These are phyloP conservation scores for Hydractinia echinata DNA, from an alignment of 30 jellyfish, hydroid and myxozoan genomes.

Conservation along the genomic window DNA sequence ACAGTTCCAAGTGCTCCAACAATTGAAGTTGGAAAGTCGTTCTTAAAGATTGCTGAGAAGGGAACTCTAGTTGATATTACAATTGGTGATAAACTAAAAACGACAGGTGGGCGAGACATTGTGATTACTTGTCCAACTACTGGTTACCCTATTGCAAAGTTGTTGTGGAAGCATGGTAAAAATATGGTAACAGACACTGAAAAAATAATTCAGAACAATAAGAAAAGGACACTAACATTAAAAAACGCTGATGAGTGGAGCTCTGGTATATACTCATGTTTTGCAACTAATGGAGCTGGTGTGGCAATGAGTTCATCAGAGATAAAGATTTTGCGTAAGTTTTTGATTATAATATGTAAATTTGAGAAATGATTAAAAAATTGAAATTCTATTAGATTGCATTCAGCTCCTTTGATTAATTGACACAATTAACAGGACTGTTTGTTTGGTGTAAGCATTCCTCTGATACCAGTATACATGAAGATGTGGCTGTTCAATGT, in stretches of 20 bases:
- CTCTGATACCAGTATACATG: background rate
- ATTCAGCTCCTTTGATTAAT: background rate
- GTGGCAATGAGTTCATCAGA: slow-evolving; percentile 61
- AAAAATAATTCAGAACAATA: slow-evolving; percentile 28
- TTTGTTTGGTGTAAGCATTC: background rate
- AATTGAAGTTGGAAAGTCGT: slow-evolving; percentile 31
- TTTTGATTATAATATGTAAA: too few relatives aligned
- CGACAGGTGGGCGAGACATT: slow-evolving; percentile 74
- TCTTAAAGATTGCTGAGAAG: slow-evolving; percentile 46
- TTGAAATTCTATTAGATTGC: background rate
- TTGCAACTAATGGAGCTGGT: slow-evolving; percentile 82
- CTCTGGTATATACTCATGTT: slow-evolving; percentile 70
- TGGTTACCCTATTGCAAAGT: slow-evolving; percentile 71
- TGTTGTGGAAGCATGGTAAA: slow-evolving; percentile 59
- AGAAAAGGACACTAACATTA: slow-evolving; percentile 38
- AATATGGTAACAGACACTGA: slow-evolving; percentile 31
- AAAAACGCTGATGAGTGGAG: slow-evolving; percentile 51
- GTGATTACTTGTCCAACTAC: slow-evolving; percentile 53
- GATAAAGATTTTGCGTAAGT: slow-evolving; percentile 54
- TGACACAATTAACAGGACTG: background rate
- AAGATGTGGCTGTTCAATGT: too few relatives aligned
- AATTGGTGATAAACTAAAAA: slow-evolving; percentile 61
- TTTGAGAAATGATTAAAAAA: background rate
- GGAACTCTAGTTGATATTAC: slow-evolving; percentile 27
- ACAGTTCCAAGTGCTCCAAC: slow-evolving; percentile 66